Evolutionary conservation across 1,140 invertebrate genomes (phyloP).

Genomic region (Lepidotrigona ventralis): DNA sequence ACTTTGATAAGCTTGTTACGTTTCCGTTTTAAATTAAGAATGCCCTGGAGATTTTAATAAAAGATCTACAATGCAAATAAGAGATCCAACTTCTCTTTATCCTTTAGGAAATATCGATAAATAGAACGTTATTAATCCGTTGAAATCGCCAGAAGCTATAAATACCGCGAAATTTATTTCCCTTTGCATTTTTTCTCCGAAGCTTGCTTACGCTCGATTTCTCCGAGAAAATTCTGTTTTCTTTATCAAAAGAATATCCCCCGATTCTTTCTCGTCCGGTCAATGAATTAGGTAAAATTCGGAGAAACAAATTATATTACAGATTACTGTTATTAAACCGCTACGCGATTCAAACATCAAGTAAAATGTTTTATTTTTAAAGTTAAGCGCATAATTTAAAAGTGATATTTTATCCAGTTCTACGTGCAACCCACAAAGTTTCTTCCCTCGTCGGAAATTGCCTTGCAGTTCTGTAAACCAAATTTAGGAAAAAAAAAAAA

Average conservation of each 20-base stretch:
- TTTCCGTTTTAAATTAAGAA: not conserved
- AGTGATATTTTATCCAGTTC: no score
- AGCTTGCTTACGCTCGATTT: not conserved
- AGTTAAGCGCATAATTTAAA: no score
- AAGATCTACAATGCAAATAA: not conserved
- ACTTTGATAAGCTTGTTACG: not conserved
- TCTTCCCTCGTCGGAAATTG: not conserved
- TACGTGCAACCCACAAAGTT: not conserved
- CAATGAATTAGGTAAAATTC: no score
- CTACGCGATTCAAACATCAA: no score
- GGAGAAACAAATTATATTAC: no score
- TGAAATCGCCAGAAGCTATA: not conserved
- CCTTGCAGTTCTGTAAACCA: not conserved
- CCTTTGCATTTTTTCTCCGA: not conserved
- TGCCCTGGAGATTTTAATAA: not conserved
- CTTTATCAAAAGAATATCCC: no score
- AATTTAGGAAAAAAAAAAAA: not conserved
- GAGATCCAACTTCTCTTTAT: not conserved
- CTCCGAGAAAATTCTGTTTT: no score
- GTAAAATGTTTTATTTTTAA: no score
- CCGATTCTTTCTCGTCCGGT: no score
- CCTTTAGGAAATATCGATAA: not conserved
- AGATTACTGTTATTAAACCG: not conserved
- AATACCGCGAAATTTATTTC: not conserved
- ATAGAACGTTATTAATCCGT: not conserved